Evolutionary conservation across 2,113 vertebrate genomes (phyloP).

Genomic region (Hyperoodon ampullatus): DNA sequence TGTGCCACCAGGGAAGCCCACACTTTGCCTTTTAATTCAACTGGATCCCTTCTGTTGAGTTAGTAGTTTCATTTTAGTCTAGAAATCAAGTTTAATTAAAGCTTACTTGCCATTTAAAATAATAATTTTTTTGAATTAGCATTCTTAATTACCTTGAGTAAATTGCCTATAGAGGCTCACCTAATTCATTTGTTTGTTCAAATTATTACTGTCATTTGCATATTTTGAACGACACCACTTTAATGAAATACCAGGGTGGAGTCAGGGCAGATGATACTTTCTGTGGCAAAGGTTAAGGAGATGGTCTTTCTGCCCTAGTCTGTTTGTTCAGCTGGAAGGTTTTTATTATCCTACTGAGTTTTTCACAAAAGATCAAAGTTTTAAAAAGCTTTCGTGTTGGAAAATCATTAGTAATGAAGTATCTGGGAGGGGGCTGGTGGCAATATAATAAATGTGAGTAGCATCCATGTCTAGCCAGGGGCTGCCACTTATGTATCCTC

Average conservation of each 20-base stretch:
- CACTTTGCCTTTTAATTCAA: slow-evolving; percentile 27
- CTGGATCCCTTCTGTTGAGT: slow-evolving; percentile 50
- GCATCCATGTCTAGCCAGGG: background rate
- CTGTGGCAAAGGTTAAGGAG: background rate
- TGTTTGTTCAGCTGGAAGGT: slow-evolving; percentile 68
- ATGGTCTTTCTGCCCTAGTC: slow-evolving; percentile 52
- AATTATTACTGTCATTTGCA: slow-evolving; percentile 75
- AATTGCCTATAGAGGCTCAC: slow-evolving; percentile 78
- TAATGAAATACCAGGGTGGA: slow-evolving; percentile 64
- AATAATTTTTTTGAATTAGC: slow-evolving; percentile 84
- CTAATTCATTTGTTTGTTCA: slow-evolving; percentile 79
- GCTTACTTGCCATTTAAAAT: slow-evolving; percentile 80
- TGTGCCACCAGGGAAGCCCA: no score
- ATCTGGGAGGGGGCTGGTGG: background rate
- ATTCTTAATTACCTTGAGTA: slow-evolving; percentile 81
- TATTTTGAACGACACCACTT: slow-evolving; percentile 70
- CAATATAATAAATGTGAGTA: background rate
- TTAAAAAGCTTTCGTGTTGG: slow-evolving; percentile 49
- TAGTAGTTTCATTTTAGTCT: slow-evolving; percentile 70
- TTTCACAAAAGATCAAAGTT: slow-evolving; percentile 62
- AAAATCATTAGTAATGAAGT: slow-evolving; percentile 39
- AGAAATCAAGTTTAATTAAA: slow-evolving; percentile 83
- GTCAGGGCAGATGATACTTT: slow-evolving; percentile 55
- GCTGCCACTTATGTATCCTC: background rate
- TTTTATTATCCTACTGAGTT: slow-evolving; percentile 36